Base-by-base conservation (phyloP, 2,113 vertebrate species). In the Anhinga anhinga region DNA sequence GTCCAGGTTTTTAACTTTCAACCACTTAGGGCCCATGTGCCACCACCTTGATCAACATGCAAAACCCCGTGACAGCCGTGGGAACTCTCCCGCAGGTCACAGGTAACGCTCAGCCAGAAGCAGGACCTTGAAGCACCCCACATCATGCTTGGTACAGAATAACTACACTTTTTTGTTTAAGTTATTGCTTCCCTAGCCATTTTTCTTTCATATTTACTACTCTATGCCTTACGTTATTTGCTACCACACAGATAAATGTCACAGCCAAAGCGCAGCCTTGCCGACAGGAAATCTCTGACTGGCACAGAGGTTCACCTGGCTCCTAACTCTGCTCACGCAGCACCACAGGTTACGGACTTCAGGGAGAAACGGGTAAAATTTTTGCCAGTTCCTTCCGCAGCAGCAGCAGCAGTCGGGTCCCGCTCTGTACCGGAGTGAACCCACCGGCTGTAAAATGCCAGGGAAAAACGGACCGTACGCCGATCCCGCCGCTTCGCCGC, bases 181-280 rank as follows among this genome's bases (percentile, higher is more conserved):
- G 22, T 27, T 30, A n/a, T 2, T 27, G 45, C 58, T 77, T 81
- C 20, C 17, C 22, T 30, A 23, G 15, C 7, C 30, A 45, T 63
- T 74, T 65, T 53, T 44, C 38, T 49, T 67, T 53, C 49, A 53
- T 15, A 4, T 52, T 63, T 69, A 8, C 61, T 47, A 9, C 16
- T 44, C 21, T 8, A 0, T 19, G 29, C 18, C 17, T 42, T 23
- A 13, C 1, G 1, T 30, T 38, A 40, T 10, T 63, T 2, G 8
- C 53, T 50, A 58, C 15, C 19, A 12, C 50, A 14, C 36, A 25
- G 13, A 7, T 7, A 62, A 30, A 62, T 32, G 50, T 16, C 59
- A 38, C 34, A 40, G 71, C 45, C 58, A 45, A 61, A 36, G 85
- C 85, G 27, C 38, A 45, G 34, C 53, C 53, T 36, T 36, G 40